Evolutionary conservation across 2,797 vertebrate genomes (phyloP), one percentile per base, ranked within the genome.

Genomic region (Galago senegalensis): DNA sequence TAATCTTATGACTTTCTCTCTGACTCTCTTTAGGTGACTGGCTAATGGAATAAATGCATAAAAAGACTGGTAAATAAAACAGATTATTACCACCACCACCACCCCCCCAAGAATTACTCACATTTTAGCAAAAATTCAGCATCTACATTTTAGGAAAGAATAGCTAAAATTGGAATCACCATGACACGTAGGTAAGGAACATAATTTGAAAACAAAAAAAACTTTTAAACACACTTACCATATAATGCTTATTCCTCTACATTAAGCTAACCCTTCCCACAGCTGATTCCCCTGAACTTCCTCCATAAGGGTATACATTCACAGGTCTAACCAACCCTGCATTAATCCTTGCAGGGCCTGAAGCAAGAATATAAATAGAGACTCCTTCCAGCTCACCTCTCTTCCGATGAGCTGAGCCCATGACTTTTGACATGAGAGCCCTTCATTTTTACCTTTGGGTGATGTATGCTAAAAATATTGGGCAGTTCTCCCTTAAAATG

Each of bases 141-240:
- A 23, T 76, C 65, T 93, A 72, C 91, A 94, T 23, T 58, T 58
- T n/a, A 83, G 17, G 27, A 95, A 93, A 86, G 63, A 85, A 73
- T 69, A 49, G 31, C 49, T 81, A 84, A 77, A 11, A 16, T 6
- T 89, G 49, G 69, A 23, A 94, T 89, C 37, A 56, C 23, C 17
- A 65, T 73, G 27, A 27, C 53, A 63, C n/a, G 16, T 14, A 93
- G 7, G 89, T 90, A 95, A 93, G 65, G 81, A 37, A 23, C 20
- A 58, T 77, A 80, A 80, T 34, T 40, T 73, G 21, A 77, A 29
- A 73, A 65, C 4, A 96, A 96, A 79, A 40, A 29, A 85, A 79
- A 87, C 0, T 1, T 86, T 87, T 58, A 20, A 77, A 37, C 8
- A 31, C 25, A 92, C 10, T 73, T 73, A 79, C 0, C 10, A 3